phyloP scores from a whole-genome alignment of 2,797 vertebrate genomes.

The Epinephelus coioides region DNA sequence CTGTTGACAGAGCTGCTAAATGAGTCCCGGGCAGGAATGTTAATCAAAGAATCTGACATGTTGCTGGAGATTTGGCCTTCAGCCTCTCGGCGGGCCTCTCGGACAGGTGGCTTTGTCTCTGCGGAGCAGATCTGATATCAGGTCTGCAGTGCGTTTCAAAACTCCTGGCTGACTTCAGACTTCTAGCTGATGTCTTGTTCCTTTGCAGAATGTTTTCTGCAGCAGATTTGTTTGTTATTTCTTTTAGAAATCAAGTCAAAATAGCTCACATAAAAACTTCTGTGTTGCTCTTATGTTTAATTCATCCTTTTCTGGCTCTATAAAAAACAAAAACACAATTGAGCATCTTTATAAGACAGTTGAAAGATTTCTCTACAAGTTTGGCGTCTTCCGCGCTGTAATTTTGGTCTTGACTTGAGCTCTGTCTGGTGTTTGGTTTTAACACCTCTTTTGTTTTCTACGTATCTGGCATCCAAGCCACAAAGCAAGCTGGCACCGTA shows the following conservation, averaged over 20 bases:
- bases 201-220: neutral
- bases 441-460: slow-evolving; percentile 33
- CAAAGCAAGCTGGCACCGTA: slow-evolving; percentile 12
- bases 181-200: slow-evolving; percentile 2
- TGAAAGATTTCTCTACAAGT: slow-evolving; percentile 13
- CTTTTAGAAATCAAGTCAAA: neutral
- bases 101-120: slow-evolving; percentile 83
- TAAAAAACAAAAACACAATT: neutral
- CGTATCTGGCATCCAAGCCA: slow-evolving; percentile 25
- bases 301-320: slow-evolving; percentile 8
- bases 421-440: slow-evolving; percentile 32
- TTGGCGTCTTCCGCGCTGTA: neutral
- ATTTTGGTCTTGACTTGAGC: slow-evolving; percentile 24
- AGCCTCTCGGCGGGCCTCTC: slow-evolving; percentile 69
- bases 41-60: slow-evolving; percentile 83
- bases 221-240: neutral
- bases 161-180: neutral
- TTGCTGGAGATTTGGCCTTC: slow-evolving; percentile 70
- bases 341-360: neutral
- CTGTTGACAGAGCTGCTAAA: slow-evolving; percentile 87
- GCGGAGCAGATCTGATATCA: slow-evolving; percentile 74
- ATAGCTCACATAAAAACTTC: neutral
- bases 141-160: slow-evolving; percentile 4
- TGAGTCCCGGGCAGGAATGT: slow-evolving; percentile 80
- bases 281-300: neutral